phyloP scores from a whole-genome alignment of 92 coral and sea anemone species.

The Epizoanthus rinbou region DNA sequence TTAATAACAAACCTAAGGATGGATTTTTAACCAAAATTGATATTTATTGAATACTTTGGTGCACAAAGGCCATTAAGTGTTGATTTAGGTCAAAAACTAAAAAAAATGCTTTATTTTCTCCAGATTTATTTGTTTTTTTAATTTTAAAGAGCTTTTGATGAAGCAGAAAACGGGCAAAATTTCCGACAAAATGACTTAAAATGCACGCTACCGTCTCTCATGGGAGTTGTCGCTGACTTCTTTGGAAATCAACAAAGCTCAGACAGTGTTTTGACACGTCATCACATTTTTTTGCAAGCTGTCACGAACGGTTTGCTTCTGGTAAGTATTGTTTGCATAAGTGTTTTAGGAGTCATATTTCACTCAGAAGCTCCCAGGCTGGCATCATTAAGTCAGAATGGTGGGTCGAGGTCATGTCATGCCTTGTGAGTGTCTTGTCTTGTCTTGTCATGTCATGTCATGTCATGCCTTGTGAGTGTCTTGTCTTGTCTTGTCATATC shows the following conservation, averaged over 20 bases:
- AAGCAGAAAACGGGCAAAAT: constrained; percentile 24
- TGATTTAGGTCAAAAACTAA: constrained; percentile 39
- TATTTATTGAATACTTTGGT: constrained; percentile 32
- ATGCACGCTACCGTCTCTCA: constrained; percentile 19
- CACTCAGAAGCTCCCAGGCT: constrained; percentile 45
- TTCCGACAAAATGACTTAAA: constrained; percentile 16
- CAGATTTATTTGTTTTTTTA: constrained; percentile 24
- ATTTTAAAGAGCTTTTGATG: constrained; percentile 18
- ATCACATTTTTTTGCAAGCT: constrained; percentile 36
- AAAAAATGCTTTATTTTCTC: constrained; percentile 27
- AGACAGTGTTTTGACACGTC: constrained; percentile 31
- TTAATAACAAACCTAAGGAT: constrained; percentile 35
- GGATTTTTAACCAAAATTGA: constrained; percentile 32
- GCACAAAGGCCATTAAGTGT: constrained; percentile 42
- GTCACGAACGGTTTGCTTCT: constrained; percentile 35
- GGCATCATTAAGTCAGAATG: constrained; percentile 37
- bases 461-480: no score
- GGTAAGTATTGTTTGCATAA: constrained; percentile 24
- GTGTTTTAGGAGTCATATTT: constrained; percentile 34
- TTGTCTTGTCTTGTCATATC: no score
- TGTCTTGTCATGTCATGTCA: no score
- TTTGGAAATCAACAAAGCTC: constrained; percentile 37
- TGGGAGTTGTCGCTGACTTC: constrained; percentile 35
- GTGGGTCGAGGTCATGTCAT: constrained; percentile 32
- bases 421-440: no score